Conservation (phyloP, 2,797 vertebrate genomes). For the Clarias laeviceps region DNA sequence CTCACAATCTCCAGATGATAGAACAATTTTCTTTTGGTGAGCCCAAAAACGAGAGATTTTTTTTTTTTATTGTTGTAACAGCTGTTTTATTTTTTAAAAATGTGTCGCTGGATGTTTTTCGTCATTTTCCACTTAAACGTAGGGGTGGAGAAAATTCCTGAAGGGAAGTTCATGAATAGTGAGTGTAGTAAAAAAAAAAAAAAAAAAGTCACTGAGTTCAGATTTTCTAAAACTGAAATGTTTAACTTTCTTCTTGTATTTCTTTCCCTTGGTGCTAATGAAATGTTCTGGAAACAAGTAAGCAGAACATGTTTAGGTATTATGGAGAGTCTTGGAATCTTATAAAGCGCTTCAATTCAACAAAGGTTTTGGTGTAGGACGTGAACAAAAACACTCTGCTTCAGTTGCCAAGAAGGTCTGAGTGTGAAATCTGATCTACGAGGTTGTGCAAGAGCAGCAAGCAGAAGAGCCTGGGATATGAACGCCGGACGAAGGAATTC, state of each 20-base stretch:
- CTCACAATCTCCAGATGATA: neutral
- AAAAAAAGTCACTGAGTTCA: too few species aligned
- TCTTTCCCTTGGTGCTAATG: neutral
- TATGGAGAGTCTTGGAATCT: conserved; percentile 1
- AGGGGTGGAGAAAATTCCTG: neutral
- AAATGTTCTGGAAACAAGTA: neutral
- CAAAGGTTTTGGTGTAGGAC: neutral
- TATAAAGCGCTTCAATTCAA: conserved; percentile 13
- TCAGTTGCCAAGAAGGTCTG: neutral
- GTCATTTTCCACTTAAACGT: neutral
- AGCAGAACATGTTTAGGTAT: neutral
- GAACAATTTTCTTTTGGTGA: neutral
- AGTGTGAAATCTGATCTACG: neutral
- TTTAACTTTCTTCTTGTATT: neutral
- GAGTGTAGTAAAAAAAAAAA: neutral
- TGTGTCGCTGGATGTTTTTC: neutral
- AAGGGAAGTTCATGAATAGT: neutral
- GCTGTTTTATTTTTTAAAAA: neutral
- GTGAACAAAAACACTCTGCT: neutral
- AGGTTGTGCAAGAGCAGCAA: neutral
- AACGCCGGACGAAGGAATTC: neutral
- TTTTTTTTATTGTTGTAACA: neutral
- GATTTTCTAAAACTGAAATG: neutral
- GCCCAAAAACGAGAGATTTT: neutral
- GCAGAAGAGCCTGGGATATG: neutral